These are phyloP conservation scores for Myiotriccus ornatus DNA, from an alignment of 2,797 vertebrate genomes.

Conservation along the genomic window DNA sequence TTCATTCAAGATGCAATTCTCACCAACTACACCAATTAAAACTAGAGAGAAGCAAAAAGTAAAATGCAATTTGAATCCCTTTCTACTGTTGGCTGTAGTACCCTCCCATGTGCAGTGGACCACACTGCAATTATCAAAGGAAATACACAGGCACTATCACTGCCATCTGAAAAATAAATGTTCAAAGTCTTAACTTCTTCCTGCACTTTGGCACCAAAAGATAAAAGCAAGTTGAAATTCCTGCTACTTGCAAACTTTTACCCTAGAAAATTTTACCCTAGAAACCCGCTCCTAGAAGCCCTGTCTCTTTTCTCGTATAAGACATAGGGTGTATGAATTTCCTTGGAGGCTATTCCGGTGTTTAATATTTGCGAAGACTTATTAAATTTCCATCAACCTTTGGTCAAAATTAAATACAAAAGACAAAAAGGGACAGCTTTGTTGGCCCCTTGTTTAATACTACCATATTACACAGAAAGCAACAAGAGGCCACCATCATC, in stretches of 20 bases:
- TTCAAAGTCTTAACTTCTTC: neutral
- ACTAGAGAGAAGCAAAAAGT: neutral
- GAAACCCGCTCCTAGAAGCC: neutral
- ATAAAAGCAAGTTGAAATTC: neutral
- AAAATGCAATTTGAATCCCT: neutral
- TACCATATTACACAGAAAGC: neutral
- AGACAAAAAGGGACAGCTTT: neutral
- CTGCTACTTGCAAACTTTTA: neutral
- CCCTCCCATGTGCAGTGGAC: neutral
- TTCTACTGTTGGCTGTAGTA: neutral
- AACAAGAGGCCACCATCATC: neutral
- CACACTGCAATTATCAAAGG: neutral
- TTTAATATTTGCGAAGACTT: neutral
- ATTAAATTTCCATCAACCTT: neutral
- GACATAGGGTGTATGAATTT: neutral
- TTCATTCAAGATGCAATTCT: neutral
- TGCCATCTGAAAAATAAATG: neutral
- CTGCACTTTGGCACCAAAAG: neutral
- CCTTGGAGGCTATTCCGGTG: neutral
- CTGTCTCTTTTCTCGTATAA: neutral
- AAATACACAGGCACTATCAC: neutral
- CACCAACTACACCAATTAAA: neutral
- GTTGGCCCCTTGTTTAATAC: neutral
- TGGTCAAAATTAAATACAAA: neutral
- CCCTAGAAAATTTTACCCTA: neutral